Evolutionary conservation across 2,113 vertebrate species (phyloP), one percentile per base, ranked within the genome.

Genomic region (Campylomormyrus tamandua): DNA sequence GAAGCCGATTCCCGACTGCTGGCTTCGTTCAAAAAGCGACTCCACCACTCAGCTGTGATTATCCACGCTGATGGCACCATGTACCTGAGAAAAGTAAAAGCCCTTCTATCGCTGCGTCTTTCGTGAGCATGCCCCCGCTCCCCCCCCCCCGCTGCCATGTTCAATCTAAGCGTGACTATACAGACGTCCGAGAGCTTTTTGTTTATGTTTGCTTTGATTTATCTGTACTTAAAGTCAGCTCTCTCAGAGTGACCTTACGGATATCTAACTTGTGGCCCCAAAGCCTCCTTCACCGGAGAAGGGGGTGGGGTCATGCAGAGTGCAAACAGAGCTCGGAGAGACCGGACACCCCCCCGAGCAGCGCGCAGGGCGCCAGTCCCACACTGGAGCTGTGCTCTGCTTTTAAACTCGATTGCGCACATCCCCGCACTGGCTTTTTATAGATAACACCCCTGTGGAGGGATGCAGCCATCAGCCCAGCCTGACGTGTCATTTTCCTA

Each of bases 371-470:
- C 17, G 35, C 49, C 49, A 27, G 74, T 84, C 19, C 39, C 42
- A 19, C 50, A 48, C 4, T 85, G 35, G 45, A 58, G 48, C 52
- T 48, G 77, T 31, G 31, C 42, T 84, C 89, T 21, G 19, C 39
- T 35, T 42, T 53, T 62, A 83, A 84, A 83, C 77, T 83, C 77
- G 77, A 89, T 89, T 89, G 27, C 4, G 2, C 48, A 5, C 80
- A 89, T 84, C 46, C 46, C 52, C 9, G 3, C 19, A 1, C 1
- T 19, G 56, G 87, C 53, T 89, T 84, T 66, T 89, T 48, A 85
- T 84, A 89, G 80, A 89, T 84, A 84, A 62, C 45, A 39, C 17
- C 24, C 19, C n/a, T 13, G 4, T 89, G 50, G 83, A 84, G 89
- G 74, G 50, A 83, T 46, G 49, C 35, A 15, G 35, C 17, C 11